Conservation (phyloP, 92 coral and sea anemone species). For the Epizoanthus ramosus region DNA sequence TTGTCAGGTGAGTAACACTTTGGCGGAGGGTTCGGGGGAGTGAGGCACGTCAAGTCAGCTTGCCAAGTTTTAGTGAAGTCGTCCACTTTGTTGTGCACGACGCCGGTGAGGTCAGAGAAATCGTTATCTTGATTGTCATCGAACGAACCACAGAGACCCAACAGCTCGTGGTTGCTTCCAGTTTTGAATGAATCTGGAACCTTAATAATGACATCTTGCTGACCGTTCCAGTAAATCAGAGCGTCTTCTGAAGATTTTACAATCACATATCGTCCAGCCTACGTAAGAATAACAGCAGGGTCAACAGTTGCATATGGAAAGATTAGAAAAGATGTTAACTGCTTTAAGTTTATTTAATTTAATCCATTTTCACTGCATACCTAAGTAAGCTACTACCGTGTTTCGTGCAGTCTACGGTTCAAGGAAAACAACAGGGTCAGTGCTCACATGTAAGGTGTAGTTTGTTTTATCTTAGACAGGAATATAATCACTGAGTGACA, state of each 20-base stretch:
- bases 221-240: conserved; percentile 72
- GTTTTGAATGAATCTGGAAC: conserved; percentile 74
- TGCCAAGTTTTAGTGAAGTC: conserved; percentile 67
- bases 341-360: no score
- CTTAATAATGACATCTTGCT: conserved; percentile 67
- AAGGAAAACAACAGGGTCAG: no score
- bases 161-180: conserved; percentile 46
- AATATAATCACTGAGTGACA: no score
- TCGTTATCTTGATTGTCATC: conserved; percentile 84
- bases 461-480: no score
- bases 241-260: conserved; percentile 63
- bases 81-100: conserved; percentile 28
- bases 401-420: background rate
- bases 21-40: conserved; percentile 33
- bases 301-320: background rate
- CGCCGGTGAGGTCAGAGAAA: conserved; percentile 51
- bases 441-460: no score
- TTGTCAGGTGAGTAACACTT: conserved; percentile 55
- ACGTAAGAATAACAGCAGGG: background rate
- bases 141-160: conserved; percentile 91
- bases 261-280: conserved; percentile 87
- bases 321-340: background rate
- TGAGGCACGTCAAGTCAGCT: conserved; percentile 58
- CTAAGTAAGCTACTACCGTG: background rate
- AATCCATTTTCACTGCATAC: no score